Evolutionary conservation across 2,797 vertebrate genomes (phyloP).

Genomic region (Tolypeutes matacus): DNA sequence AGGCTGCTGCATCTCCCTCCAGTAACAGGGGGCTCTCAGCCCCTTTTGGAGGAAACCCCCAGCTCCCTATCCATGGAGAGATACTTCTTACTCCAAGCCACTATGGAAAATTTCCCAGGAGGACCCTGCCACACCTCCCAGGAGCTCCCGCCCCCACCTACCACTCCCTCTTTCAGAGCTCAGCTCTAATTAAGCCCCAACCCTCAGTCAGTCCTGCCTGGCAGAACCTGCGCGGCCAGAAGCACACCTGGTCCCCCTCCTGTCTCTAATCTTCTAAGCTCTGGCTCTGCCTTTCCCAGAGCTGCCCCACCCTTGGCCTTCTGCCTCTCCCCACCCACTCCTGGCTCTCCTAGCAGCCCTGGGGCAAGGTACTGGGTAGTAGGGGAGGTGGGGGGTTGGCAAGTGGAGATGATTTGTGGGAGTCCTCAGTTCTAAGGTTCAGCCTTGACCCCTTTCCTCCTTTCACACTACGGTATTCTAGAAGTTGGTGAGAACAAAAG

Average conservation of each 20-base stretch:
- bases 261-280: background rate
- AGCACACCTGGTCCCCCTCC: background rate
- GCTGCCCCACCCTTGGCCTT: background rate
- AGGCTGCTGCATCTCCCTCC: background rate
- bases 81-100: background rate
- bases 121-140: background rate
- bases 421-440: background rate
- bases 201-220: background rate
- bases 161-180: background rate
- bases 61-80: background rate
- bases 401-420: background rate
- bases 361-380: background rate
- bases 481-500: background rate
- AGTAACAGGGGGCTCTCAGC: background rate
- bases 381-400: background rate
- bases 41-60: background rate
- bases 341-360: background rate
- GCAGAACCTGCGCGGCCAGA: slow-evolving; percentile 57
- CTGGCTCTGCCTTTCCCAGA: background rate
- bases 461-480: background rate
- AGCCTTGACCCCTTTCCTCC: background rate
- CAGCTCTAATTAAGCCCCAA: background rate
- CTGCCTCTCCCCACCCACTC: too few relatives aligned
- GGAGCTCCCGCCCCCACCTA: background rate
- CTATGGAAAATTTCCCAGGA: background rate